phyloP scores from a whole-genome alignment of 2,797 vertebrate species.

The Tympanoctomys barrerae region DNA sequence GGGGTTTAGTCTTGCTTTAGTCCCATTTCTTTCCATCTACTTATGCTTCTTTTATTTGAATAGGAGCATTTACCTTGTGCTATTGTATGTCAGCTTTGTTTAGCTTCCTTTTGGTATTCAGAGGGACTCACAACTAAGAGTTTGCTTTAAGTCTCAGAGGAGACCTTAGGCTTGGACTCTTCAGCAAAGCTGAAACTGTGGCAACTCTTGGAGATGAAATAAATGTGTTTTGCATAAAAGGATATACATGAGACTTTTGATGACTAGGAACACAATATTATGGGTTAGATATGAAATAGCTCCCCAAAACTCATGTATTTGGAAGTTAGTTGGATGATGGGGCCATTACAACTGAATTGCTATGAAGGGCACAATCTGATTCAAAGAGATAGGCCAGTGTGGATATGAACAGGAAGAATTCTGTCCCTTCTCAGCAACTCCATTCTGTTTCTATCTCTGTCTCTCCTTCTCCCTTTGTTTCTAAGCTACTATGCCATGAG shows the following conservation, averaged over 20 bases:
- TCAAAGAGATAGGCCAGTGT: neutral
- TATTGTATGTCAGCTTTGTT: neutral
- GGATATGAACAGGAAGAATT: neutral
- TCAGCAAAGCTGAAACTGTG: neutral
- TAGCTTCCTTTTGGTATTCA: neutral
- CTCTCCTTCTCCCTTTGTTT: neutral
- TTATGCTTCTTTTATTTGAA: neutral
- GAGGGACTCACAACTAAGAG: neutral
- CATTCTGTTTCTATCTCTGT: neutral
- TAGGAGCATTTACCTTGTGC: neutral
- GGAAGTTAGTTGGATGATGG: neutral
- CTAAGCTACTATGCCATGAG: neutral
- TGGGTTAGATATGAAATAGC: neutral
- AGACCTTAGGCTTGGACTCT: neutral
- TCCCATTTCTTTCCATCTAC: neutral
- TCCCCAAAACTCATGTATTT: neutral
- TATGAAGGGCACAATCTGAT: neutral
- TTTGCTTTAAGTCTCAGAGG: neutral
- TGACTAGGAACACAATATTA: neutral
- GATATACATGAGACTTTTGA: neutral
- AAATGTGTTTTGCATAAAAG: neutral
- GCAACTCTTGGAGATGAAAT: neutral
- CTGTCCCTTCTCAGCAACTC: neutral
- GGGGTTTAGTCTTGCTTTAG: neutral
- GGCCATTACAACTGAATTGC: neutral